Conservation (phyloP, 2,888 invertebrate species). For the Megastigmus dorsalis region DNA sequence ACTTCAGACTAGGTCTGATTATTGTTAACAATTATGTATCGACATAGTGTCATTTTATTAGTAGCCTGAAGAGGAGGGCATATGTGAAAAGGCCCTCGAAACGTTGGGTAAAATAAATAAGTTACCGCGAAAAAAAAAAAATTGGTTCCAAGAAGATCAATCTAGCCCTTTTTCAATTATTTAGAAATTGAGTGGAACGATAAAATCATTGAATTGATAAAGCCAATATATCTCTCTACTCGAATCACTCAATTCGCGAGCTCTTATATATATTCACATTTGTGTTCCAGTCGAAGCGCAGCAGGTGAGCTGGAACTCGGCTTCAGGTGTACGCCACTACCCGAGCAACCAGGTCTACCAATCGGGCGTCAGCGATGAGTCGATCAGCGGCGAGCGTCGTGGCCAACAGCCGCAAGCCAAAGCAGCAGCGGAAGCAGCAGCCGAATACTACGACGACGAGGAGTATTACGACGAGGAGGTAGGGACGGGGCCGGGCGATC, state of each 20-base stretch:
- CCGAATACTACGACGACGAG: constrained; percentile 49
- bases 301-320: constrained; percentile 4
- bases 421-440: constrained; percentile 46
- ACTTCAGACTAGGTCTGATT: no score
- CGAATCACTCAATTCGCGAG: no score
- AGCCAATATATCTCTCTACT: no score
- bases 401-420: constrained; percentile 59
- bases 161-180: no score
- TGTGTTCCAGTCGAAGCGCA: constrained; percentile 28
- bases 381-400: constrained; percentile 43
- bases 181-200: background rate
- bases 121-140: no score
- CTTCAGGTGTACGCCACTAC: background rate
- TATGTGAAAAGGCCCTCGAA: no score
- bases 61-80: no score
- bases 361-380: constrained; percentile 60
- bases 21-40: no score
- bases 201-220: background rate
- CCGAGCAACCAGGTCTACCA: constrained; percentile 18
- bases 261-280: no score
- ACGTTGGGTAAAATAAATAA: no score
- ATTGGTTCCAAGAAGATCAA: no score
- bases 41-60: no score
- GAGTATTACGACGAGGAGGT: constrained; percentile 45
- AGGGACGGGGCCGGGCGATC: background rate